Percentiles rank a stretch among this genome's conserved stretches.
Evolutionary conservation across 2,113 vertebrate species (phyloP).

Genomic region (Seriola quinqueradiata): DNA sequence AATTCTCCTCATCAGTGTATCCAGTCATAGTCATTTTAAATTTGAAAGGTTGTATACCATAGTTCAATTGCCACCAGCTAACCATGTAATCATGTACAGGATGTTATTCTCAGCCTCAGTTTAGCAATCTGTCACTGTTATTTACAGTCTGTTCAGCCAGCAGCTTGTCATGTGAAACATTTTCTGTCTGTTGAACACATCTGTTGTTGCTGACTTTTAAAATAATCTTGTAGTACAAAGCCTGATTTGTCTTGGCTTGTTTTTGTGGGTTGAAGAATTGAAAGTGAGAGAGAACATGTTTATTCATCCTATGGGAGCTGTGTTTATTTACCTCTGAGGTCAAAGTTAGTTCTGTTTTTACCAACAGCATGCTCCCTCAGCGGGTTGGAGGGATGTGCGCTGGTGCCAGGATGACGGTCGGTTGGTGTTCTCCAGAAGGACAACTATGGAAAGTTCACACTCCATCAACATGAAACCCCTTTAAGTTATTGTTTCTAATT

Average conservation of each 20-base stretch:
- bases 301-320: neutral
- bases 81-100: neutral
- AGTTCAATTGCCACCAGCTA: conserved; percentile 11
- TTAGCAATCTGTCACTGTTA: no score
- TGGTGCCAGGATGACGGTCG: conserved; percentile 14
- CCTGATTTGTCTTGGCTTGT: conserved; percentile 4
- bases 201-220: neutral
- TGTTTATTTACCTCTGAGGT: conserved; percentile 8
- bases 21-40: neutral
- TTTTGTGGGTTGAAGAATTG: neutral
- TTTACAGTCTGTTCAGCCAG: neutral
- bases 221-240: neutral
- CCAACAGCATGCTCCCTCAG: neutral
- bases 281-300: neutral
- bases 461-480: conserved; percentile 16
- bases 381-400: neutral
- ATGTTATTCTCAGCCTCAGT: neutral
- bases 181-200: neutral
- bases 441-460: conserved; percentile 46
- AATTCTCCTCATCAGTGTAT: neutral
- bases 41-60: neutral
- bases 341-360: neutral
- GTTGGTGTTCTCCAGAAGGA: conserved; percentile 11
- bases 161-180: neutral
- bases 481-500: conserved; percentile 41